phyloP scores from a whole-genome alignment of 2,797 vertebrate species.

The Antennarius maculatus region DNA sequence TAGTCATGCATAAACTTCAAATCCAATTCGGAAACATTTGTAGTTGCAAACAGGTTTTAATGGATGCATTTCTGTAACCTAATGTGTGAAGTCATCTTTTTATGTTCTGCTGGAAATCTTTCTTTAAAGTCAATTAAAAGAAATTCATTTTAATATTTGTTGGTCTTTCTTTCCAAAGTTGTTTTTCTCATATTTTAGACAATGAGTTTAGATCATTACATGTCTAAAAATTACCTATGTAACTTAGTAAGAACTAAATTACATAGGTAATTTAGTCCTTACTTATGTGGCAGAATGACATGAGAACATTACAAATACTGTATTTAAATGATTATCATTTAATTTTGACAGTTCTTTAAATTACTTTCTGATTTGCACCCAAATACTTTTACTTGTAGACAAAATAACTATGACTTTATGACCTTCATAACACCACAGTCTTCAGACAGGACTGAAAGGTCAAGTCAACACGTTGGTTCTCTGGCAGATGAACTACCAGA shows the following conservation, averaged over 20 bases:
- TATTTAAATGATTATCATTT: slow-evolving; percentile 13
- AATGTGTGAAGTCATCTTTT: slow-evolving; percentile 61
- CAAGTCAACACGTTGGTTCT: not conserved
- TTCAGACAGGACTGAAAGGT: not conserved
- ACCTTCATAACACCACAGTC: not conserved
- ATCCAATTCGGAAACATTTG: slow-evolving; percentile 28
- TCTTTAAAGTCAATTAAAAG: slow-evolving; percentile 68
- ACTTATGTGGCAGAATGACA: slow-evolving; percentile 6
- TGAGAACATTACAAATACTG: slow-evolving; percentile 17
- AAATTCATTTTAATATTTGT: slow-evolving; percentile 37
- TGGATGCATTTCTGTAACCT: slow-evolving; percentile 63
- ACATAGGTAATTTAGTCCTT: slow-evolving; percentile 41
- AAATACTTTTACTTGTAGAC: slow-evolving; percentile 5
- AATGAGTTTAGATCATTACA: too few species aligned
- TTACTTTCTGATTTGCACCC: not conserved
- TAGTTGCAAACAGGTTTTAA: slow-evolving; percentile 47
- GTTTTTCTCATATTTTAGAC: not conserved
- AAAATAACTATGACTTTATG: not conserved
- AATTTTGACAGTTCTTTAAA: slow-evolving; percentile 13
- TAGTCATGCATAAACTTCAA: slow-evolving; percentile 1
- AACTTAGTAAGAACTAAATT: too few species aligned
- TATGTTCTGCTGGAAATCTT: slow-evolving; percentile 67
- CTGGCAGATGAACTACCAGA: slow-evolving; percentile 1
- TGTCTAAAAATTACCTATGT: too few species aligned
- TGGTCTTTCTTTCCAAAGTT: slow-evolving; percentile 1